Percentiles rank a stretch among this genome's conserved stretches.
phyloP scores from a whole-genome alignment of 2,888 invertebrate genomes.

The Drosophila cognata region DNA sequence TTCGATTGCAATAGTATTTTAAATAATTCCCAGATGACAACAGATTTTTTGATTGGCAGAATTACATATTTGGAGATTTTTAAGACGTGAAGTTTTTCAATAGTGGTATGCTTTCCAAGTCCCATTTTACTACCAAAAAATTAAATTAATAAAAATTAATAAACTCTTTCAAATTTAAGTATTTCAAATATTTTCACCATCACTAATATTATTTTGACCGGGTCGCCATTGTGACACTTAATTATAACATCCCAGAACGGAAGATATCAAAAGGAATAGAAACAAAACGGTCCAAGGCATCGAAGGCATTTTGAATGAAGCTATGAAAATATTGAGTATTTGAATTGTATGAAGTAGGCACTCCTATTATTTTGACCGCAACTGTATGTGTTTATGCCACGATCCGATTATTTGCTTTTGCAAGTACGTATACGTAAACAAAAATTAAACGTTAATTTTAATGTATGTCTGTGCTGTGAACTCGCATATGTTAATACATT shows the following conservation, averaged over 20 bases:
- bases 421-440: slow-evolving; percentile 16
- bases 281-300: background rate
- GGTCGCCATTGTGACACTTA: background rate
- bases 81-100: background rate
- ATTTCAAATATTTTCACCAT: background rate
- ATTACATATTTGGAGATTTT: background rate
- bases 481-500: background rate
- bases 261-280: background rate
- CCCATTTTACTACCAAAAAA: background rate
- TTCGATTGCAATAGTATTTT: background rate
- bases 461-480: background rate
- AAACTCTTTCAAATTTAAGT: background rate
- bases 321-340: background rate
- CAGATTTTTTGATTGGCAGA: background rate
- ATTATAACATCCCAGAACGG: background rate
- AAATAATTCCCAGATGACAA: background rate
- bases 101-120: background rate
- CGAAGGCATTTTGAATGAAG: background rate
- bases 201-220: background rate
- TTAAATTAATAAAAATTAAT: too few relatives aligned
- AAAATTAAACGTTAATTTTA: slow-evolving; percentile 1
- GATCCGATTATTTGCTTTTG: slow-evolving; percentile 19
- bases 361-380: background rate
- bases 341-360: background rate
- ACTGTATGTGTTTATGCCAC: background rate